Conservation (phyloP, 2,888 invertebrate species). For the Steromphala cineraria region DNA sequence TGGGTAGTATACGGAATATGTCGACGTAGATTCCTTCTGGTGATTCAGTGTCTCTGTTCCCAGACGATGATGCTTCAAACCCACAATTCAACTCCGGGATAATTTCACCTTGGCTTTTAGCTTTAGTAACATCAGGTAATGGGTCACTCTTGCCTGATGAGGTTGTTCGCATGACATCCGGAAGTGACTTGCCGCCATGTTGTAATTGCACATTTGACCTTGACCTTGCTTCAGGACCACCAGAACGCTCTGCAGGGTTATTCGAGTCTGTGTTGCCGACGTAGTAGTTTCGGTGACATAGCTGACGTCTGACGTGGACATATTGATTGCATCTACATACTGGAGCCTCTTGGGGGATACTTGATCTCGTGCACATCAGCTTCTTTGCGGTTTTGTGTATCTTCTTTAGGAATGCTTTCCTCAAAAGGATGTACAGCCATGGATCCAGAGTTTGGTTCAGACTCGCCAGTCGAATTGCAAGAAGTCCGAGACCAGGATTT, state of each 20-base stretch:
- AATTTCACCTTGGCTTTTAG: background rate
- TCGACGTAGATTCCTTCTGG: slow-evolving; percentile 31
- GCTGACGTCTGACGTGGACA: slow-evolving; percentile 40
- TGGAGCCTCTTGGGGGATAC: background rate
- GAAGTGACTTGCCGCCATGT: background rate
- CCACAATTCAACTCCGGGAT: background rate
- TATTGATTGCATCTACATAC: slow-evolving; percentile 33
- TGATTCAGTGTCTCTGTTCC: background rate
- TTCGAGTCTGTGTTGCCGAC: slow-evolving; percentile 30
- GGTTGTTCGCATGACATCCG: slow-evolving; percentile 31
- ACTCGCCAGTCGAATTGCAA: slow-evolving; percentile 70
- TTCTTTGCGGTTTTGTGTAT: slow-evolving; percentile 28
- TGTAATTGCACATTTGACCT: background rate
- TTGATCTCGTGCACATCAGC: slow-evolving; percentile 31
- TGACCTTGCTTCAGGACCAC: background rate
- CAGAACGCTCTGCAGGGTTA: slow-evolving; percentile 18
- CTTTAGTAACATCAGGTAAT: slow-evolving; percentile 20
- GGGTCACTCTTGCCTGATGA: slow-evolving; percentile 18
- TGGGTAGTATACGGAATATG: slow-evolving; percentile 23
- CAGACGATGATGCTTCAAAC: background rate
- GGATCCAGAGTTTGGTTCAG: slow-evolving; percentile 74
- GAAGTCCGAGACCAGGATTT: slow-evolving; percentile 59
- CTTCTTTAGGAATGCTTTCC: slow-evolving; percentile 54
- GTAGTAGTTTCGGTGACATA: slow-evolving; percentile 41
- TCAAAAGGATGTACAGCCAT: slow-evolving; percentile 73